These are phyloP conservation scores for Liopterus haemorrhoidalis DNA, from an alignment of 2,888 invertebrate species.

Conservation along the genomic window DNA sequence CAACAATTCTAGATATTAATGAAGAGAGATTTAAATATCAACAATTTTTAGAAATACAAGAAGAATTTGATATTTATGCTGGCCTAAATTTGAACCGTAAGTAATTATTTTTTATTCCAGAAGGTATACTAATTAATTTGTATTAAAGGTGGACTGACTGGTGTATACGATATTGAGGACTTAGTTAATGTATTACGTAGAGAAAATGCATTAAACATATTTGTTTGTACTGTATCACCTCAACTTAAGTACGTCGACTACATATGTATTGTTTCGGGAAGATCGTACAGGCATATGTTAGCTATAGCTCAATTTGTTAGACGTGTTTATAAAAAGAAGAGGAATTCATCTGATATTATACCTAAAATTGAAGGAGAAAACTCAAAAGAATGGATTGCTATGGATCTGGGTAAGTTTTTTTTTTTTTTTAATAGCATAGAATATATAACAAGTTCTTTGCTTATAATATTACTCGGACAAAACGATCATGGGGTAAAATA, in stretches of 20 bases:
- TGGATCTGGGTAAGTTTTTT: constrained; percentile 81
- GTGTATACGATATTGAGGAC: constrained; percentile 86
- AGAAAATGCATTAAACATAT: constrained; percentile 75
- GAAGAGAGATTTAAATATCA: constrained; percentile 52
- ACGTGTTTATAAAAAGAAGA: constrained; percentile 70
- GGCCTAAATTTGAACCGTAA: constrained; percentile 58
- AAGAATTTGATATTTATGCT: constrained; percentile 54
- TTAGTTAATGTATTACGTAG: constrained; percentile 66
- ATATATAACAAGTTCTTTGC: no score
- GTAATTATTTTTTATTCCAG: constrained; percentile 31
- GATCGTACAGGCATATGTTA: constrained; percentile 66
- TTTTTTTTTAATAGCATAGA: no score
- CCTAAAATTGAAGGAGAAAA: constrained; percentile 73
- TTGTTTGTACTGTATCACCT: constrained; percentile 69
- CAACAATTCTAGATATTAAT: constrained; percentile 65
- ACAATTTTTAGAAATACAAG: constrained; percentile 36
- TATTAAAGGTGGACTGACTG: constrained; percentile 66
- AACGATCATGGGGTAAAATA: no score
- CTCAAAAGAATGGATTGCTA: constrained; percentile 77
- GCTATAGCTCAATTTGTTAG: constrained; percentile 70
- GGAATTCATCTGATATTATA: constrained; percentile 53
- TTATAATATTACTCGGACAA: no score
- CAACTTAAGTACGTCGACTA: constrained; percentile 77
- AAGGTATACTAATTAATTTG: constrained; percentile 4
- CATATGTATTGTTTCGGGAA: constrained; percentile 73